Evolutionary conservation across 2,888 invertebrate species (phyloP), one percentile per base, ranked within the genome.

Genomic region (Polia nebulosa): DNA sequence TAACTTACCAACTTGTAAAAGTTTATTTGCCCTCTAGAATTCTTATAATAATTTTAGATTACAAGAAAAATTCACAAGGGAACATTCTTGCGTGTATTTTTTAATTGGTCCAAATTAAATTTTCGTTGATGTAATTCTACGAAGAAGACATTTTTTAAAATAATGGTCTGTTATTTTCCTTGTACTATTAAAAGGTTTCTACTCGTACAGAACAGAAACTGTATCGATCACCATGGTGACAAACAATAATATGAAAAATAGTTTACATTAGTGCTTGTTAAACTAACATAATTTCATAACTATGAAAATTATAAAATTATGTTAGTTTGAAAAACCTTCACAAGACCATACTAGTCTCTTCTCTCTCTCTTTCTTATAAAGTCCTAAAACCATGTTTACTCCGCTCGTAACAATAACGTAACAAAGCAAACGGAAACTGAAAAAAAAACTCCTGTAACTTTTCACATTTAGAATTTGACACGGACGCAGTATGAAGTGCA

Each of bases 1-100:
- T 86, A 85, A 90, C 85, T 87, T 87, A 52, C 66, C 78, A 60
- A 88, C 85, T 85, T 83, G 76, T 84, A 81, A 74, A 89, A 87
- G 79, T 86, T 85, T 79, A 69, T 80, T 80, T 76, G 76, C 85
- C 80, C 83, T 47, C 9, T 56, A 82, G 84, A 66, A 68, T 53
- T 67, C 44, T 71, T 59, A n/a, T 39, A 44, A 71, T 77, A 34
- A 58, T 51, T 61, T 69, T 32, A 61, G 25, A 49, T 61, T 51
- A 51, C 47, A 55, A 55, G 25, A 44, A 15, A 32, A 57, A 47
- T 36, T 47, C 11, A 25, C n/a, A 34, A 45, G 15, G 36, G 27
- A 13, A 41, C 4, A 47, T n/a, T 32, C 8, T 11, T 0, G n/a
- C 9, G 4, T 53, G 27, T 41, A 17, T 20, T 47, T 39, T 49